phyloP scores from a whole-genome alignment of 2,113 vertebrate genomes.

The Cyrtonyx montezumae region DNA sequence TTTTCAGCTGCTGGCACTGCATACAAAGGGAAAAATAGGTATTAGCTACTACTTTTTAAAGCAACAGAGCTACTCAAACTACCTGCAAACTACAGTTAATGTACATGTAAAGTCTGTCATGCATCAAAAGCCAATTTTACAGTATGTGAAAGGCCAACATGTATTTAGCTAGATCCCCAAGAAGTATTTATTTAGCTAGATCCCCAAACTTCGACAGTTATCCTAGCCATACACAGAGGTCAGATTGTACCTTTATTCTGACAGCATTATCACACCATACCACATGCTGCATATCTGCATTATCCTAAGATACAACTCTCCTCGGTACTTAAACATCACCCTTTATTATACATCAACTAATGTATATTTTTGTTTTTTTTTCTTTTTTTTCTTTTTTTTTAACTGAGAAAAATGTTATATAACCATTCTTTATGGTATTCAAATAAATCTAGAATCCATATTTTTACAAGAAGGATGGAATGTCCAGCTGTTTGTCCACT shows the following conservation, averaged over 20 bases:
- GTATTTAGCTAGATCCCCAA: conserved; percentile 56
- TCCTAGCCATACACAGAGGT: conserved; percentile 41
- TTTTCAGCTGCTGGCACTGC: conserved; percentile 71
- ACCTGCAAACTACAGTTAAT: conserved; percentile 77
- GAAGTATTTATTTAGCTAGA: conserved; percentile 46
- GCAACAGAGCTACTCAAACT: conserved; percentile 73
- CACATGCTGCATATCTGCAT: conserved; percentile 84
- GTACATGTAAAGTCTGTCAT: conserved; percentile 79
- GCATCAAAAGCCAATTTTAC: conserved; percentile 80
- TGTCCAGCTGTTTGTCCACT: conserved; percentile 76
- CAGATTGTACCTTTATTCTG: conserved; percentile 78
- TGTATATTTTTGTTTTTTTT: conserved; percentile 57
- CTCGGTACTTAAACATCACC: conserved; percentile 78
- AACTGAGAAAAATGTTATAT: conserved; percentile 78
- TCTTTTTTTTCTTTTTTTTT: conserved; percentile 50
- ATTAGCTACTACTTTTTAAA: conserved; percentile 73
- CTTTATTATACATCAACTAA: conserved; percentile 82
- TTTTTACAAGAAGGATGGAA: conserved; percentile 76
- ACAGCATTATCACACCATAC: conserved; percentile 84
- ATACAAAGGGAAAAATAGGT: conserved; percentile 66
- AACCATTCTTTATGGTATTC: conserved; percentile 74
- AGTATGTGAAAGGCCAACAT: conserved; percentile 70
- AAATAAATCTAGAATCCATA: conserved; percentile 75
- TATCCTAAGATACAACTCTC: conserved; percentile 80
- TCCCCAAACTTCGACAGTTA: conserved; percentile 64